Conservation (phyloP, 92 coral and sea anemone species). For the Anthopleura xanthogrammica region DNA sequence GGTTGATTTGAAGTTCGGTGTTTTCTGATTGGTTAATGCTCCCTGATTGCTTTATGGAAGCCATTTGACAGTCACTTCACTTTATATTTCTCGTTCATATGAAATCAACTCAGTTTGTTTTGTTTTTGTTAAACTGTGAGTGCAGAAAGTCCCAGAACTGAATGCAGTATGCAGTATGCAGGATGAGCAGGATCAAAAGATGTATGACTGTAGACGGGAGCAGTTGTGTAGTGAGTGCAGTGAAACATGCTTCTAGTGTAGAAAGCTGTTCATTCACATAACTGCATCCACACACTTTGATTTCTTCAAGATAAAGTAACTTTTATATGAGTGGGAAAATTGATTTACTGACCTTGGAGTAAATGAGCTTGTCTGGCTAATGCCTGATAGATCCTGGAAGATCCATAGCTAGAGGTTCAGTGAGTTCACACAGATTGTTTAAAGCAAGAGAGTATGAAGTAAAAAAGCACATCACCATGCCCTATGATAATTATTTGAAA, state of each 20-base stretch:
- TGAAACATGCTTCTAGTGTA: slow-evolving; percentile 5
- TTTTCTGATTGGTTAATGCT: background rate
- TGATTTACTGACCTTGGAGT: background rate
- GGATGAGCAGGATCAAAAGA: slow-evolving; percentile 27
- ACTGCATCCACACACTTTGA: slow-evolving; percentile 10
- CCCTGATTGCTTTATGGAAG: background rate
- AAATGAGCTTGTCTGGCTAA: background rate
- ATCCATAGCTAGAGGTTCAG: too few species aligned
- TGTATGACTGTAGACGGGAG: slow-evolving; percentile 31
- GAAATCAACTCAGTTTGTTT: background rate
- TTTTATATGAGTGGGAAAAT: background rate
- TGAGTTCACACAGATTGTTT: too few species aligned
- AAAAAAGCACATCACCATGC: too few species aligned
- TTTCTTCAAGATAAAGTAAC: background rate
- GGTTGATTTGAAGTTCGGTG: background rate
- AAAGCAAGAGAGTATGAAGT: too few species aligned
- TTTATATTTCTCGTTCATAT: background rate
- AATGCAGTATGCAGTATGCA: too few species aligned
- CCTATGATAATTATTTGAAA: too few species aligned
- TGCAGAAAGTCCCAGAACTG: slow-evolving; percentile 31
- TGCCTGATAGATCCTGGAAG: too few species aligned
- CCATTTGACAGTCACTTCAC: background rate
- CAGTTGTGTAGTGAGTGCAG: slow-evolving; percentile 39
- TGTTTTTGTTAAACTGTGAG: slow-evolving; percentile 1
- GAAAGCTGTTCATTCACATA: slow-evolving; percentile 16